Conservation (phyloP, 2,888 invertebrate genomes). For the Melangyna quadrimaculata region DNA sequence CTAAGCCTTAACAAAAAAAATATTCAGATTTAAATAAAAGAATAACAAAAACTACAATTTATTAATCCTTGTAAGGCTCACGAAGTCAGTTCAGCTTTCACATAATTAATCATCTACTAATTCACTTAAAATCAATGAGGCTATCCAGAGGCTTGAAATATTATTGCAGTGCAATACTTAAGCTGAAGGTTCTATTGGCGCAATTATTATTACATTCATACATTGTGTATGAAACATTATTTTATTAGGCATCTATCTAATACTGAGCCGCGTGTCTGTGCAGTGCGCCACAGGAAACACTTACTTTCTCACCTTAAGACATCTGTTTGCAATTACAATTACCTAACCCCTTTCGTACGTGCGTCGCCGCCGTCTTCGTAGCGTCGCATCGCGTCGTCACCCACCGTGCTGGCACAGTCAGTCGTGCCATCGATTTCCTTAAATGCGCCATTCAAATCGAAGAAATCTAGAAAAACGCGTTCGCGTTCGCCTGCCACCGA, state of each 20-base stretch:
- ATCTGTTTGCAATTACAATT: conserved; percentile 53
- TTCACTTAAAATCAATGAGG: background rate
- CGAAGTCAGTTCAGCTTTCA: background rate
- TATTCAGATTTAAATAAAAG: background rate
- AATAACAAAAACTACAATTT: background rate
- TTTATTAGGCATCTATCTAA: background rate
- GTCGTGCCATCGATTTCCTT: conserved; percentile 32
- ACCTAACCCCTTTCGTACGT: background rate
- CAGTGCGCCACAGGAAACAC: conserved; percentile 51
- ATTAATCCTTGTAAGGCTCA: background rate
- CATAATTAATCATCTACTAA: background rate
- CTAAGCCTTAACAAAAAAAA: too few relatives aligned
- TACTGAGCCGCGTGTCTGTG: background rate
- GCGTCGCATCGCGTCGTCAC: background rate
- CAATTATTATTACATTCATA: background rate
- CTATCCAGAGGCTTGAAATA: background rate
- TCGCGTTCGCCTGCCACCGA: conserved; percentile 45
- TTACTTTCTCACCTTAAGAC: conserved; percentile 66
- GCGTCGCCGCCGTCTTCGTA: too few relatives aligned
- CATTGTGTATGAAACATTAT: background rate
- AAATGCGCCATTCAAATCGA: conserved; percentile 24
- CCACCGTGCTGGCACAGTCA: background rate
- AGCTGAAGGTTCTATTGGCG: background rate
- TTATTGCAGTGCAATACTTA: background rate
- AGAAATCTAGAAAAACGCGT: conserved; percentile 59